Base-by-base conservation (phyloP, 2,797 vertebrate genomes). In the Phalloptychus januarius region DNA sequence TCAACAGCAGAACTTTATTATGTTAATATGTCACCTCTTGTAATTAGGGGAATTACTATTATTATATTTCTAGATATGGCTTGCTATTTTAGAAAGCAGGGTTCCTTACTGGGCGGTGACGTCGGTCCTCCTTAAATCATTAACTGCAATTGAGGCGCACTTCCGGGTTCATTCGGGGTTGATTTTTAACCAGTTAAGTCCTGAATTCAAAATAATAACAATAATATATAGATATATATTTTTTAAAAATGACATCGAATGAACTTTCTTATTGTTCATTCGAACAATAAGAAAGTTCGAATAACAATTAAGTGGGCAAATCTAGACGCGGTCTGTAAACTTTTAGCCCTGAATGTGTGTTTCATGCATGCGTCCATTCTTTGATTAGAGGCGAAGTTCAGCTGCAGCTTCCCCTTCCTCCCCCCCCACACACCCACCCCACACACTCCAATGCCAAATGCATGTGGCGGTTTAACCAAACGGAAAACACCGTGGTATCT, bases 391-490 rank as follows among this genome's bases (percentile, higher is more conserved):
- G 71, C 16, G 44, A 73, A 71, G 54, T 80, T 87, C 78, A 77
- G 78, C 81, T 82, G 80, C 83, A 65, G 46, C 54, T 2, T 63
- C 48, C 74, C 79, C 74, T n/a, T n/a, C 76, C 71, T 70, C 71
- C 42, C 73, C 76, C 20, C 63, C 4, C 20, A 13, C 13, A 61
- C 36, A 3, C 28, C 10, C 56, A 12, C 56, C 10, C 13, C 46
- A 74, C 78, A n/a, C 58, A 69, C 52, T 7, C 56, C 36, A 77
- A 18, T 72, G 69, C 48, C 76, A 88, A 87, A 79, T 86, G 23
- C 6, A 89, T 89, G 85, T 93, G 94, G 91, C 94, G 88, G 93
- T 94, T 95, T 95, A 93, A 92, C 90, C 84, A 93, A 93, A 94
- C 86, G 73, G 81, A 85, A 80, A 74, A 78, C 87, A 89, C 80